phyloP scores from a whole-genome alignment of 2,113 vertebrate genomes.

The Gopherus flavomarginatus region DNA sequence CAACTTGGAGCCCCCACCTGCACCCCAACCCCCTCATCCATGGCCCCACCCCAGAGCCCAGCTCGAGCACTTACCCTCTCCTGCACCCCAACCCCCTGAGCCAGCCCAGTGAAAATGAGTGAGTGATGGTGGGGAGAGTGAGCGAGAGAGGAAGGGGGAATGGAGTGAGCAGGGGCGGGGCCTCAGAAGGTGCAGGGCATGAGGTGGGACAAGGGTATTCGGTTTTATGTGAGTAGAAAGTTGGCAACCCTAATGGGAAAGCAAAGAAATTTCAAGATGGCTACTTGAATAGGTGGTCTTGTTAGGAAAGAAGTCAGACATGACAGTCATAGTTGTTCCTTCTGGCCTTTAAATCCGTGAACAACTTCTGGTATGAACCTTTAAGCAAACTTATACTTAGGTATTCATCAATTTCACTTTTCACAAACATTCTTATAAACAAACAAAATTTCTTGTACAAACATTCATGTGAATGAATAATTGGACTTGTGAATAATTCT shows the following conservation, averaged over 20 bases:
- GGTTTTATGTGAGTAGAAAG: no score
- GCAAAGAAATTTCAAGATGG: not conserved
- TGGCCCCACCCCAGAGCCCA: no score
- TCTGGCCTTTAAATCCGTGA: not conserved
- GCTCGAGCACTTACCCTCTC: no score
- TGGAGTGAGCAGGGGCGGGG: no score
- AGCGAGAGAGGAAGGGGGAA: no score
- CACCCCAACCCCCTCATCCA: no score
- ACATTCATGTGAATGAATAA: not conserved
- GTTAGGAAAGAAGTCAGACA: not conserved
- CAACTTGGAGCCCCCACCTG: no score
- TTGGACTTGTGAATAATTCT: not conserved
- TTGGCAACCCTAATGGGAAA: not conserved
- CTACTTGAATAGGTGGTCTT: not conserved
- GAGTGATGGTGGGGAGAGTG: no score
- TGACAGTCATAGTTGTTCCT: not conserved
- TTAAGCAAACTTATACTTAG: not conserved
- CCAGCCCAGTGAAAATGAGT: no score
- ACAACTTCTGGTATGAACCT: not conserved
- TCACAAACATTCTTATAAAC: not conserved
- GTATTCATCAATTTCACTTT: not conserved
- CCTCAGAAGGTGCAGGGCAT: no score
- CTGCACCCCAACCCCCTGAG: no score
- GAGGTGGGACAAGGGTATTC: no score
- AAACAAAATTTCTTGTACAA: not conserved